Base-by-base conservation (phyloP, 2,888 invertebrate genomes). In the Vesta saturnalis region DNA sequence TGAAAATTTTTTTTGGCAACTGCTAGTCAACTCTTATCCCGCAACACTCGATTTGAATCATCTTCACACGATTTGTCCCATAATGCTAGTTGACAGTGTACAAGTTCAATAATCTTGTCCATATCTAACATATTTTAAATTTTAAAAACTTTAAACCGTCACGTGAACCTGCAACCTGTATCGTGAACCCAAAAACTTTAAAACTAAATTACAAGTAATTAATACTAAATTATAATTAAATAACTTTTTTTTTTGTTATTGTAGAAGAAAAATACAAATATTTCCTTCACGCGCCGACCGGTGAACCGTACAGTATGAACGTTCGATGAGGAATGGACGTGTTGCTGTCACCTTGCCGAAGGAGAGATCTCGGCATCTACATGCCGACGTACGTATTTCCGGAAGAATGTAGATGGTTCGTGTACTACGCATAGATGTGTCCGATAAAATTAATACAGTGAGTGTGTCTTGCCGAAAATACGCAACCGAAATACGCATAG, bases 401-500 rank as follows among this genome's bases (percentile, higher is more conserved):
- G 46, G 46, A 3, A n/a, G 46, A 4, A 46, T 46, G 12, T 46
- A 12, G 5, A 12, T 46, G 12, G 46, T 46, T 46, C 46, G 46
- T 46, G 12, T 46, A 6, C 46, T 46, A 46, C 46, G 46, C n/a
- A 46, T 49, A 16, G 10, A 49, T 49, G 49, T 49, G 16, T 14
- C 10, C 49, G 49, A 3, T 49, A 12, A 1, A 49, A 49, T 14
- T 49, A 18, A 49, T 16, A 49, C 1, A 14, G 49, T 49, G 49
- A 2, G 10, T 1, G 10, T 15, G 10, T 49, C 10, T 49, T 49
- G 49, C 49, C 16, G 49, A 49, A 49, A 49, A 49, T 49, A 49
- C 49, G 6, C 49, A 49, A 16, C 49, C 49, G 49, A 49, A 15
- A 49, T 49, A 49, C 49, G 49, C 46, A 46, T 46, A 46, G 12